Evolutionary conservation across 1,140 invertebrate genomes (phyloP), one percentile per base, ranked within the genome.

Genomic region (Leptinotarsa texana): DNA sequence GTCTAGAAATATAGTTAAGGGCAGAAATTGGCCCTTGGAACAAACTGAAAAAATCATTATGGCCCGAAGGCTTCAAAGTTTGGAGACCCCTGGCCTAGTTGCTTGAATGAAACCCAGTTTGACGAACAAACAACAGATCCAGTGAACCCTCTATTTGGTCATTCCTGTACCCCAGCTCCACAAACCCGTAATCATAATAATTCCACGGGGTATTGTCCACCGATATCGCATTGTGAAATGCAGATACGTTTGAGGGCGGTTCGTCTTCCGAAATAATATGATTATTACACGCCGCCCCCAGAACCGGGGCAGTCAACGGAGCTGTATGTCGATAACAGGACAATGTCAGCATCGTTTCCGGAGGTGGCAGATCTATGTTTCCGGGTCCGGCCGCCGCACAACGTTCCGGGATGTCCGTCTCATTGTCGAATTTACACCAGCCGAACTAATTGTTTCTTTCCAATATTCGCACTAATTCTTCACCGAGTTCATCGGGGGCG

Each of bases 261-360:
- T 33, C 51, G 69, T 71, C 69, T 71, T 71, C 69, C 69, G 69
- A 71, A 71, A 71, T 71, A 71, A 71, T 71, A 71, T 71, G 69
- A 71, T 71, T 71, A 71, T 71, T 71, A 71, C 69, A 71, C 48
- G 51, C 69, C 49, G 42, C 51, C 57, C 49, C 22, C 63, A 65
- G 63, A 27, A 15, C 63, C 63, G 24, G 63, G 1, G 13, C 24
- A 65, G 63, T 68, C 33, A 42, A n/a, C 42, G 66, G 24, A 68
- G 57, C 69, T 71, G 69, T 57, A 61, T 71, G 69, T 71, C 69
- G 69, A 71, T 71, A 71, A 62, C 69, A 49, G 69, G 24, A 71
- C 69, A 71, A 71, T 71, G 69, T 63, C 69, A 71, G 22, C 49
- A 51, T 62, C 51, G 51, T 57, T 71, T 71, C 69, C 69, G 42